Conservation (phyloP, 2,888 invertebrate genomes). For the Agrenia bidenticulata region DNA sequence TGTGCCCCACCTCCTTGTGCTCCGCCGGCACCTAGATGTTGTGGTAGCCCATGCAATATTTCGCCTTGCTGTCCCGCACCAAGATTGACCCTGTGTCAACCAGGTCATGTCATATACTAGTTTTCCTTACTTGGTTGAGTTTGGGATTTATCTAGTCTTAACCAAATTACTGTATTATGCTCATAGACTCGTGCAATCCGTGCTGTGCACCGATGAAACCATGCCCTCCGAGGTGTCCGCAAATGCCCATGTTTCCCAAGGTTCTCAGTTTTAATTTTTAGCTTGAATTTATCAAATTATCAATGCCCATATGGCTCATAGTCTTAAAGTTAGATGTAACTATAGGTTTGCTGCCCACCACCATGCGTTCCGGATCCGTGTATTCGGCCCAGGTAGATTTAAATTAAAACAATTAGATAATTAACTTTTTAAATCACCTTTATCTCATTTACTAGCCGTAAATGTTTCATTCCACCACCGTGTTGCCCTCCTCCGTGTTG, state of each 20-base stretch:
- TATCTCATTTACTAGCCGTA: slow-evolving; percentile 6
- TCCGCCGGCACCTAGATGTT: slow-evolving; percentile 31
- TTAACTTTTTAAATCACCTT: not conserved
- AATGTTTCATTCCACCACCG: slow-evolving; percentile 49
- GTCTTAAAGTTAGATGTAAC: too few species aligned
- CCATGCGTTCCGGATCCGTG: slow-evolving; percentile 47
- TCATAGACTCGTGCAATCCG: slow-evolving; percentile 35
- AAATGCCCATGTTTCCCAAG: slow-evolving; percentile 46
- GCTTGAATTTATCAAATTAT: not conserved
- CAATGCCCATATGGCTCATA: too few species aligned
- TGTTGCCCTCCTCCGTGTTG: slow-evolving; percentile 44
- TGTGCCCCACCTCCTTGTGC: slow-evolving; percentile 42
- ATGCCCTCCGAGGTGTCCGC: slow-evolving; percentile 43
- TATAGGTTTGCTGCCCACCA: slow-evolving; percentile 2
- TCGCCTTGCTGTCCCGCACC: slow-evolving; percentile 41
- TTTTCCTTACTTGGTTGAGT: too few species aligned
- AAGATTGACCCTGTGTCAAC: slow-evolving; percentile 44
- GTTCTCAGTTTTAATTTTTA: slow-evolving; percentile 39
- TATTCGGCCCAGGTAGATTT: slow-evolving; percentile 35
- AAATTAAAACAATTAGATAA: not conserved
- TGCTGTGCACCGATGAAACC: slow-evolving; percentile 48
- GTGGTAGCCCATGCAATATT: slow-evolving; percentile 37
- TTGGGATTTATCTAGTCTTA: not conserved
- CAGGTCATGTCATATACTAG: too few species aligned
- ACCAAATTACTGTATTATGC: too few species aligned